A percentile compares a stretch with the other conserved stretches of the same genome.
phyloP scores from a whole-genome alignment of 2,888 invertebrate species.

The Tortrix viridana region DNA sequence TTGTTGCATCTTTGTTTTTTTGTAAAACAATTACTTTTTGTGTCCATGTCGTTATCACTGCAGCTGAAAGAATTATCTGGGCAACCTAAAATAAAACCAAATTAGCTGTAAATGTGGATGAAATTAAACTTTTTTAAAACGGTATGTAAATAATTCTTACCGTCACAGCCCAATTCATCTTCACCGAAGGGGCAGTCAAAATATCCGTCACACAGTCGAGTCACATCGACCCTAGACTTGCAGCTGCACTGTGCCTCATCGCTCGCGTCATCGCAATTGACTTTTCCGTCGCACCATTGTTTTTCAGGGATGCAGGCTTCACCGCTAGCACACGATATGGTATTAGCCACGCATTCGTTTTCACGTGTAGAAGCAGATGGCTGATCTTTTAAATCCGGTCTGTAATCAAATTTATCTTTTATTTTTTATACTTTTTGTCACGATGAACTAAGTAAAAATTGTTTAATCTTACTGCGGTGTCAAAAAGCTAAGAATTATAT shows the following conservation, averaged over 20 bases:
- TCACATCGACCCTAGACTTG: conserved; percentile 86
- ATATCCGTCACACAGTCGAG: conserved; percentile 91
- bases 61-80: conserved; percentile 87
- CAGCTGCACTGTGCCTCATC: conserved; percentile 91
- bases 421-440: no score
- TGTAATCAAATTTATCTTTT: neutral
- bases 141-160: conserved; percentile 66
- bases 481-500: conserved; percentile 62
- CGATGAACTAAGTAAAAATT: neutral
- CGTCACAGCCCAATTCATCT: conserved; percentile 92
- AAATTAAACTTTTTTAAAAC: neutral
- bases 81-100: conserved; percentile 82
- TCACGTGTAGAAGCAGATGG: conserved; percentile 48
- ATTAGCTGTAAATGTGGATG: neutral
- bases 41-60: conserved; percentile 83
- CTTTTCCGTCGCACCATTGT: conserved; percentile 88
- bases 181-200: conserved; percentile 92
- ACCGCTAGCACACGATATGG: conserved; percentile 60
- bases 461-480: conserved; percentile 57
- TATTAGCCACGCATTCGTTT: conserved; percentile 59
- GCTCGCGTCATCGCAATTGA: conserved; percentile 90
- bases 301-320: conserved; percentile 80
- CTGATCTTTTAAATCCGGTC: conserved; percentile 10
- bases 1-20: conserved; percentile 89
- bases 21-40: conserved; percentile 86